A percentile compares a stretch with the other conserved stretches of the same genome.
These are phyloP conservation scores for Lutraria lutraria DNA, from an alignment of 2,888 invertebrate species.

Conservation along the genomic window DNA sequence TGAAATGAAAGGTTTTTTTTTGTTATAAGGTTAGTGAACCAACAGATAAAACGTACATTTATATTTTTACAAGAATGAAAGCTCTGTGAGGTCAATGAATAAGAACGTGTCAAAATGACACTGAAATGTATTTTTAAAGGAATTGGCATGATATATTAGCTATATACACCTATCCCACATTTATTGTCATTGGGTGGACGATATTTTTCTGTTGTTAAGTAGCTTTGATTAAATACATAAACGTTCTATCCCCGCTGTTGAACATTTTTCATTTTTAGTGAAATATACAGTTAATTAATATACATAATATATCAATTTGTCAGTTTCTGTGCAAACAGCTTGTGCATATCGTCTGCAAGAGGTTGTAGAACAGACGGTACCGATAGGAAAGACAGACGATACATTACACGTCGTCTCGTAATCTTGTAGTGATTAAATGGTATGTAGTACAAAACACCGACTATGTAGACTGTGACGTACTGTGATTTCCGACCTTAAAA, in stretches of 20 bases:
- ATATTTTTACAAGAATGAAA: background rate
- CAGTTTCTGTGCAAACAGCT: background rate
- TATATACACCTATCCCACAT: background rate
- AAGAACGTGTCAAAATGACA: conserved; percentile 3
- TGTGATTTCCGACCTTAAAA: background rate
- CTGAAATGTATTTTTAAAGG: background rate
- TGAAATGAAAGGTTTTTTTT: background rate
- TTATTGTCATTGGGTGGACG: background rate
- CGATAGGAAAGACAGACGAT: background rate
- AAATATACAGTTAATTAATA: background rate
- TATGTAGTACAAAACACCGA: background rate
- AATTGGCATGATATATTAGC: background rate
- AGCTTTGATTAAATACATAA: background rate
- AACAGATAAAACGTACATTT: background rate
- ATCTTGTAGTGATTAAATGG: background rate
- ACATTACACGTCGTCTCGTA: background rate
- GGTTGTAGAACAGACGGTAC: background rate
- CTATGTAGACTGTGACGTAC: background rate
- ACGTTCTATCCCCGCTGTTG: background rate
- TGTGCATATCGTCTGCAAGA: conserved; percentile 17
- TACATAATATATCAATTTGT: conserved; percentile 6
- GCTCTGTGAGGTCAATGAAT: background rate
- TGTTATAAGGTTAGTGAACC: background rate
- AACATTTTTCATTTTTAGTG: background rate
- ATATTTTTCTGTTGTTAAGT: background rate